These are phyloP conservation scores for Metridium senile DNA, from an alignment of 92 coral and sea anemone species.

Conservation along the genomic window DNA sequence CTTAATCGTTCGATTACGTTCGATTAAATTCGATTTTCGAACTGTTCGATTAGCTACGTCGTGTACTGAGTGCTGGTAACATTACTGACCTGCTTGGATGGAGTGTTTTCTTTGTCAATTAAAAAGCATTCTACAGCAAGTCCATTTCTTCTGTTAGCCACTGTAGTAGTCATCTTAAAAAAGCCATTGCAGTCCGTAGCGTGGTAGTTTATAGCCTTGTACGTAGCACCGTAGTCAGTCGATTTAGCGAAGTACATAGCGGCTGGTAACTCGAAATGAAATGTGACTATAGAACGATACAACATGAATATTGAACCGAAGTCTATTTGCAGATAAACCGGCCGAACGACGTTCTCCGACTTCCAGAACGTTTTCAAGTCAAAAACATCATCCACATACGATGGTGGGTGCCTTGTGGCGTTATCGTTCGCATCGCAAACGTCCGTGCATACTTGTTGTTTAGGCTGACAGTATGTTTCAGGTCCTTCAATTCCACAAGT, in stretches of 20 bases:
- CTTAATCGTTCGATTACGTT: no score
- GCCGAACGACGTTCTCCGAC: constrained; percentile 72
- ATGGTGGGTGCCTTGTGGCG: constrained; percentile 48
- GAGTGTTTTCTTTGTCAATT: constrained; percentile 51
- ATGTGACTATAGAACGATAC: constrained; percentile 62
- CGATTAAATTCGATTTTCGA: neutral
- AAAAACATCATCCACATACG: constrained; percentile 56
- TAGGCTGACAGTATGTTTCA: constrained; percentile 54
- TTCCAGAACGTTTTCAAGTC: constrained; percentile 77
- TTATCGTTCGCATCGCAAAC: constrained; percentile 65
- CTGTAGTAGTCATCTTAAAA: constrained; percentile 76
- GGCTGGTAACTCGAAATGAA: constrained; percentile 75
- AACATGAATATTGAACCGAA: constrained; percentile 73
- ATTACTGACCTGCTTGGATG: constrained; percentile 48
- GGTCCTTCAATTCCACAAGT: constrained; percentile 73
- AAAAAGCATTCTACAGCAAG: constrained; percentile 70
- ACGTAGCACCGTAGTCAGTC: constrained; percentile 68
- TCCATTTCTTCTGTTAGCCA: constrained; percentile 55
- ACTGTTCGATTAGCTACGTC: neutral
- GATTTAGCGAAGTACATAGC: constrained; percentile 93
- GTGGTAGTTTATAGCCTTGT: constrained; percentile 50
- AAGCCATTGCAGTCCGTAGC: constrained; percentile 70
- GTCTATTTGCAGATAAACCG: constrained; percentile 76
- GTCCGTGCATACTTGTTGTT: constrained; percentile 31
- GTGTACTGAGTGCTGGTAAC: no score